phyloP scores from a whole-genome alignment of 2,797 vertebrate genomes.

The Sitta carolinensis region DNA sequence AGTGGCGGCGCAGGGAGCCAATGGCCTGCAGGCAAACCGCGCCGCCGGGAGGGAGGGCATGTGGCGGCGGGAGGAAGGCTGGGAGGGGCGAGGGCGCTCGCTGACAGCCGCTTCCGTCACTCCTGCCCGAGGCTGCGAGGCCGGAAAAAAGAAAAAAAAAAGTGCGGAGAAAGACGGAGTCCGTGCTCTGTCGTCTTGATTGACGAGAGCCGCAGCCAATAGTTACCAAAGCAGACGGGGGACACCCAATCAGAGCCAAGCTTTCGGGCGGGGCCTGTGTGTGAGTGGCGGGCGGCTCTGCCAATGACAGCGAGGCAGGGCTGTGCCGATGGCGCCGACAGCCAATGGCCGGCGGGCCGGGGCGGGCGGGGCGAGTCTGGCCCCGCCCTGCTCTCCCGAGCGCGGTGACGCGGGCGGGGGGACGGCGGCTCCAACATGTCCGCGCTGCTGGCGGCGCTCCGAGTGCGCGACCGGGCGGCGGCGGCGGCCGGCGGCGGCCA shows the following conservation, averaged over 20 bases:
- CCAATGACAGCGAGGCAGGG: neutral
- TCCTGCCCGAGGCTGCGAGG: neutral
- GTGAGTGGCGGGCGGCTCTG: neutral
- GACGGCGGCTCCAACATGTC: slow-evolving; percentile 61
- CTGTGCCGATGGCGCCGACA: accelerated
- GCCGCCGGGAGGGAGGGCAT: neutral
- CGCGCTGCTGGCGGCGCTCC: slow-evolving; percentile 34
- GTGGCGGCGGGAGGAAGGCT: neutral
- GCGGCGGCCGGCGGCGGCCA: neutral
- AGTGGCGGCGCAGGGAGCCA: slow-evolving; percentile 9
- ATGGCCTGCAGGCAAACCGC: neutral
- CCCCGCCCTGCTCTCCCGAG: neutral
- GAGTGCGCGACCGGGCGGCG: neutral
- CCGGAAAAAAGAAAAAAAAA: neutral
- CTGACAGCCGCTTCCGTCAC: neutral
- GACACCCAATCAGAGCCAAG: neutral
- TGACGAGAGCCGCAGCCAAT: neutral
- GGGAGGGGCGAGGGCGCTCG: neutral
- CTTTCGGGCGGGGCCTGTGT: neutral
- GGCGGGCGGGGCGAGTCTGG: neutral
- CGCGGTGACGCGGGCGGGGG: slow-evolving; percentile 46
- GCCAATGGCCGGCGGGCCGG: neutral
- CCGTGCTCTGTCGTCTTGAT: neutral
- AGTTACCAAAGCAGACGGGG: neutral
- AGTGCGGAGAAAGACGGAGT: neutral